phyloP scores from a whole-genome alignment of 2,888 invertebrate genomes.

The Phengaris alcon region DNA sequence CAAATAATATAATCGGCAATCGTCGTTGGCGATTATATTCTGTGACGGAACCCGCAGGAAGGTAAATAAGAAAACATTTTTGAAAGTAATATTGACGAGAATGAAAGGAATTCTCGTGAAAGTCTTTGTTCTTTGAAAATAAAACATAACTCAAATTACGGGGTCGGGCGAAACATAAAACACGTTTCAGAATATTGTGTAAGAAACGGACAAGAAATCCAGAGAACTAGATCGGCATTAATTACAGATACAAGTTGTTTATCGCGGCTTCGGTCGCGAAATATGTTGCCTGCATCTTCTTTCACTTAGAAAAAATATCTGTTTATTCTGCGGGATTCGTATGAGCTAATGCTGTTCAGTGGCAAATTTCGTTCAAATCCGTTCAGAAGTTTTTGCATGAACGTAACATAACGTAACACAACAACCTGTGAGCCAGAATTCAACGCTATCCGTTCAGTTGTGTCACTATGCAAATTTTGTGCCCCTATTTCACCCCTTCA shows the following conservation, averaged over 20 bases:
- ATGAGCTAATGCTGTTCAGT: too few species aligned
- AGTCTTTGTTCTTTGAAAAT: slow-evolving; percentile 19
- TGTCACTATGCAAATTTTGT: too few species aligned
- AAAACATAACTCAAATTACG: slow-evolving; percentile 16
- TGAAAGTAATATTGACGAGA: not conserved
- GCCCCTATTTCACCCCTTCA: too few species aligned
- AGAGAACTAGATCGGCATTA: not conserved
- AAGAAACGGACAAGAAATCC: not conserved
- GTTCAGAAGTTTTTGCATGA: too few species aligned
- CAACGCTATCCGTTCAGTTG: too few species aligned
- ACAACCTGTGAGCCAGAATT: too few species aligned
- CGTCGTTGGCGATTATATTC: not conserved
- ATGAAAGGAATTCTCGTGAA: not conserved
- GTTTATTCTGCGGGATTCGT: too few species aligned
- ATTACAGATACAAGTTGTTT: not conserved
- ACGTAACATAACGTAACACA: too few species aligned
- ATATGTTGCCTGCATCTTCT: not conserved
- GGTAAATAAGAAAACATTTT: not conserved
- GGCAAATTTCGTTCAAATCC: too few species aligned
- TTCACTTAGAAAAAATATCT: too few species aligned
- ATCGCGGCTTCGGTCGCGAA: not conserved
- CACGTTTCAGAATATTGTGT: not conserved
- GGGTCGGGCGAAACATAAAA: slow-evolving; percentile 12
- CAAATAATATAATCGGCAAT: too few species aligned
- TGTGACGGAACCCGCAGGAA: too few species aligned